Conservation (phyloP, 2,113 vertebrate species). For the Motacilla tschutschensis region DNA sequence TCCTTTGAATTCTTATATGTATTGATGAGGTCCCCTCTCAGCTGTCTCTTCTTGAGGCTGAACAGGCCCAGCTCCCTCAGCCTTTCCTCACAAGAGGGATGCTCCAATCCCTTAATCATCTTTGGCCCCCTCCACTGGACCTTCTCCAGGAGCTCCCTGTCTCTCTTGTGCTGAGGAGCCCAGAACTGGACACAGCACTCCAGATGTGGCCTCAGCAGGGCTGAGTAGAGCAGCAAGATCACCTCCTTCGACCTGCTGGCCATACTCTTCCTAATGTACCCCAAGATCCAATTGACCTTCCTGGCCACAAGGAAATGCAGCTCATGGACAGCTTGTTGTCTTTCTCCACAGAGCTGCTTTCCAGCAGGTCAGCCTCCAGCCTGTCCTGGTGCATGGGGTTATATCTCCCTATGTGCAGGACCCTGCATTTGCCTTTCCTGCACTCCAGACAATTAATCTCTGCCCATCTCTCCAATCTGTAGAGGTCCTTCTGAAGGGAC, state of each 20-base stretch:
- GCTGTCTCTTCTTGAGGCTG: rapidly evolving
- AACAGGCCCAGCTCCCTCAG: not conserved
- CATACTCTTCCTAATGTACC: not conserved
- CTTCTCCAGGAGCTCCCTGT: not conserved
- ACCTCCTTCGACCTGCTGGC: rapidly evolving
- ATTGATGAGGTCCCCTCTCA: not conserved
- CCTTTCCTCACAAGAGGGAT: not conserved
- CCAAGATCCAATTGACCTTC: not conserved
- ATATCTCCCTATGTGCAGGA: not conserved
- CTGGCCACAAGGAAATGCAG: not conserved
- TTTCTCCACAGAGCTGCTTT: not conserved
- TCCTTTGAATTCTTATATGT: not conserved
- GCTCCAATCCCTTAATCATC: not conserved
- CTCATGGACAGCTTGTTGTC: not conserved
- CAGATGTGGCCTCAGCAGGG: not conserved
- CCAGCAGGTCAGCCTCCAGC: not conserved
- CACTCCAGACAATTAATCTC: not conserved
- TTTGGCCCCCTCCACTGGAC: rapidly evolving
- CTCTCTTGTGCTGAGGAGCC: not conserved
- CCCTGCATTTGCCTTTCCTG: not conserved
- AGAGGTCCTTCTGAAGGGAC: not conserved
- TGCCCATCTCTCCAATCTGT: not conserved
- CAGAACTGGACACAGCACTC: not conserved
- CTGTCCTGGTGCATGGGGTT: not conserved
- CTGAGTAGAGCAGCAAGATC: not conserved